These are phyloP conservation scores for Brachyrhaphis roseni DNA, from an alignment of 2,797 vertebrate species.

Conservation along the genomic window DNA sequence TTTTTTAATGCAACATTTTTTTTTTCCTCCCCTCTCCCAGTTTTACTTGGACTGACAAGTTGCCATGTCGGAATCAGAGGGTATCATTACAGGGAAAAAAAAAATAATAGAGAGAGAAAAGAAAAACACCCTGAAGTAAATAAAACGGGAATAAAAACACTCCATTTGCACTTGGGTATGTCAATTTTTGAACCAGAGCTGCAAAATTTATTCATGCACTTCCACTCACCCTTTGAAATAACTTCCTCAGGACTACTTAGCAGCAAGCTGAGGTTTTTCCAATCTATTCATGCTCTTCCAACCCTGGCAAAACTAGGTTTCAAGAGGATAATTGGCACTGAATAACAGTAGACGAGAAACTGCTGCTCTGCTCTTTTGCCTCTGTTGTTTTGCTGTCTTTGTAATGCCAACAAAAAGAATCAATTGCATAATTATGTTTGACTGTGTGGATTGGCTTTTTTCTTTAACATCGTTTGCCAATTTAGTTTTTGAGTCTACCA, in stretches of 20 bases:
- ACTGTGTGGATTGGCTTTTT: background rate
- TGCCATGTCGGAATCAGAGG: conserved; percentile 4
- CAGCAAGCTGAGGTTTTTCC: conserved; percentile 24
- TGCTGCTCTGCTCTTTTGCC: conserved; percentile 8
- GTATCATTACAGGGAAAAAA: conserved; percentile 3
- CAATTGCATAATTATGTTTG: background rate
- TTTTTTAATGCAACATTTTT: background rate
- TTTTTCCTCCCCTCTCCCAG: background rate
- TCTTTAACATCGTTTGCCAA: background rate
- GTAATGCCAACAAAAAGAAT: background rate
- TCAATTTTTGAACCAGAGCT: conserved; percentile 33
- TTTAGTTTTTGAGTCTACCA: background rate
- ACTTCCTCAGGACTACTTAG: conserved; percentile 30
- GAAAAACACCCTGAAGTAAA: conserved; percentile 17
- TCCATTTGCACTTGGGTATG: conserved; percentile 26
- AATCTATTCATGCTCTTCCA: conserved; percentile 23
- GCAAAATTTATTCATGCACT: conserved; percentile 35
- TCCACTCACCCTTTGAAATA: conserved; percentile 30
- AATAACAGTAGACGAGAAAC: background rate
- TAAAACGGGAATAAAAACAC: background rate
- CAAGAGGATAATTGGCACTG: background rate
- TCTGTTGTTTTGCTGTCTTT: conserved; percentile 2
- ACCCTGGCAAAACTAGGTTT: conserved; percentile 21
- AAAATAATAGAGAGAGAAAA: background rate
- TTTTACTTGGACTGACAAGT: conserved; percentile 13